A percentile compares a stretch with the other conserved stretches of the same genome.
Evolutionary conservation across 2,113 vertebrate genomes (phyloP).

Genomic region (Archocentrus centrarchus): DNA sequence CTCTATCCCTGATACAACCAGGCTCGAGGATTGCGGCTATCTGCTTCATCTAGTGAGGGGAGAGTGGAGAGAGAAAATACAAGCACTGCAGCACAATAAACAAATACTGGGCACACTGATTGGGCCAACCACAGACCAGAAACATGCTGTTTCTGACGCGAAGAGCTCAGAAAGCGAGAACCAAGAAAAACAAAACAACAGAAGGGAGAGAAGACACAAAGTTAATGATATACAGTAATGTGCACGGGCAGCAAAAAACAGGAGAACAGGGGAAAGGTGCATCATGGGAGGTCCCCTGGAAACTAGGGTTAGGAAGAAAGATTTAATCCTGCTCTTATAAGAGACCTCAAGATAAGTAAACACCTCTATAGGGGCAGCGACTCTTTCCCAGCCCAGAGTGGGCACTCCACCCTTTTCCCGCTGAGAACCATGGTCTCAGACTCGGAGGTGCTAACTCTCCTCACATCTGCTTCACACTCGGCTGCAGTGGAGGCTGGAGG

Average conservation of each 20-base stretch:
- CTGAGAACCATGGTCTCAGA: no score
- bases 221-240: background rate
- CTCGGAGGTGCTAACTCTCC: accelerated
- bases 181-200: background rate
- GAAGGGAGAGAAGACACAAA: background rate
- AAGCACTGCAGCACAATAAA: background rate
- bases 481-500: background rate
- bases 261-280: no score
- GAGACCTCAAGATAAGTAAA: background rate
- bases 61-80: background rate
- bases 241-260: background rate
- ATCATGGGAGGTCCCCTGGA: background rate
- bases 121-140: background rate
- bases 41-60: background rate
- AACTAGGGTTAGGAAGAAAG: constrained; percentile 3
- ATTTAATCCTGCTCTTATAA: background rate
- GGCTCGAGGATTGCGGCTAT: background rate
- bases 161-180: background rate
- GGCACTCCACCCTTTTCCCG: no score
- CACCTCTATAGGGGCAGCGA: background rate
- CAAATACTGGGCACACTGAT: constrained; percentile 1
- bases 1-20: background rate
- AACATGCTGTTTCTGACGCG: background rate
- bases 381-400: no score
- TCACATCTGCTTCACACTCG: background rate